Evolutionary conservation across 2,113 vertebrate species (phyloP).

Genomic region (Ceyx cyanopectus): DNA sequence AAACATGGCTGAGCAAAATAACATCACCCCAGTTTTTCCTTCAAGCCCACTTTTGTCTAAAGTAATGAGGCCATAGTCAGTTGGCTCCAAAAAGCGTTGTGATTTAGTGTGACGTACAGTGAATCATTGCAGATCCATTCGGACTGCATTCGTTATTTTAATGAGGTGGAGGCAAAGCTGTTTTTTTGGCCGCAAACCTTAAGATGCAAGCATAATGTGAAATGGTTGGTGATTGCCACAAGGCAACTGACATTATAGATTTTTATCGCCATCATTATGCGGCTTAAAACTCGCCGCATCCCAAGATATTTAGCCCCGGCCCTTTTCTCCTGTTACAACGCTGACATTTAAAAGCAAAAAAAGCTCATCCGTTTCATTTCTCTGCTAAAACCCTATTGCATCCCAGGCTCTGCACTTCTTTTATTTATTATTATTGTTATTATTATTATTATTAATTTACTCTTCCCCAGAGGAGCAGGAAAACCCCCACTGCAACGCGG

Average conservation of each 20-base stretch:
- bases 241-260: slow-evolving; percentile 84
- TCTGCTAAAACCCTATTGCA: not conserved
- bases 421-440: too few species aligned
- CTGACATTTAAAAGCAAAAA: slow-evolving; percentile 26
- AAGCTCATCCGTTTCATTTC: slow-evolving; percentile 21
- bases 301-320: slow-evolving; percentile 1
- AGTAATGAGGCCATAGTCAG: slow-evolving; percentile 84
- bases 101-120: slow-evolving; percentile 85
- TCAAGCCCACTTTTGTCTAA: slow-evolving; percentile 83
- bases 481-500: not conserved
- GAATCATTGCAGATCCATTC: slow-evolving; percentile 67
- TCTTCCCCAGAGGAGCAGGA: not conserved
- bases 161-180: slow-evolving; percentile 75
- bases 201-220: slow-evolving; percentile 70
- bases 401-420: not conserved
- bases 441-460: not conserved
- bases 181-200: slow-evolving; percentile 74
- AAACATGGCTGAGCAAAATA: slow-evolving; percentile 1
- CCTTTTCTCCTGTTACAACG: not conserved
- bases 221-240: slow-evolving; percentile 79
- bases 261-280: slow-evolving; percentile 68
- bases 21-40: slow-evolving; percentile 77
- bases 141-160: slow-evolving; percentile 77
- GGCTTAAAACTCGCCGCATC: slow-evolving; percentile 42
- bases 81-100: slow-evolving; percentile 81